Percentiles rank a stretch among this genome's conserved stretches.
phyloP scores from a whole-genome alignment of 1,140 invertebrate species.

The Drosophila jambulina region DNA sequence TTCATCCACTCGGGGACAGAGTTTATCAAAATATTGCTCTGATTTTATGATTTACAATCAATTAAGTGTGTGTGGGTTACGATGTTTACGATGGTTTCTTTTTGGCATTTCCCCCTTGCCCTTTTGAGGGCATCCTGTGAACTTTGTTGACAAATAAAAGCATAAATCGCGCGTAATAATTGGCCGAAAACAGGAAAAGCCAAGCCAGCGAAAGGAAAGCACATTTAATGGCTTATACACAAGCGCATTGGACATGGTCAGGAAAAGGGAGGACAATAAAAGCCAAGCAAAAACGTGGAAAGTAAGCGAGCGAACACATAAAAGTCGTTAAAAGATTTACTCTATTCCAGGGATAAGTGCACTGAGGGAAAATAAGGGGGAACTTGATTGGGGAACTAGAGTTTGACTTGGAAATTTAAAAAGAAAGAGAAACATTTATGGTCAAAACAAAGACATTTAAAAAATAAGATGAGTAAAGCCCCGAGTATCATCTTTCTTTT shows the following conservation, averaged over 20 bases:
- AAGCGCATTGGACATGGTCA: constrained; percentile 63
- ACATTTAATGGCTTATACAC: constrained; percentile 77
- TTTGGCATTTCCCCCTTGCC: neutral
- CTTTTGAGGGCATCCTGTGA: neutral
- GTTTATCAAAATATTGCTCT: constrained; percentile 46
- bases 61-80: constrained; percentile 37
- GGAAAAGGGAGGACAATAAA: constrained; percentile 36
- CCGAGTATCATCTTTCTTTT: too few species aligned
- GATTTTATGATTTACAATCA: constrained; percentile 56
- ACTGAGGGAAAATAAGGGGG: neutral
- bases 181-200: constrained; percentile 69
- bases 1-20: constrained; percentile 16
- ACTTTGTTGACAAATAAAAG: constrained; percentile 76
- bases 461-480: too few species aligned
- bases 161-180: constrained; percentile 84
- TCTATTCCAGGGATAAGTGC: constrained; percentile 18
- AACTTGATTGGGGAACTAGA: neutral
- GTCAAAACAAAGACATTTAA: neutral
- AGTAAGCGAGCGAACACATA: constrained; percentile 38
- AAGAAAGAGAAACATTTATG: neutral
- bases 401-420: neutral
- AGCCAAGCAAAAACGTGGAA: constrained; percentile 32
- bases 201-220: constrained; percentile 47
- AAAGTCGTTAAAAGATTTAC: constrained; percentile 80
- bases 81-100: constrained; percentile 11